Evolutionary conservation across 2,797 vertebrate species (phyloP).

Genomic region (Masticophis lateralis): DNA sequence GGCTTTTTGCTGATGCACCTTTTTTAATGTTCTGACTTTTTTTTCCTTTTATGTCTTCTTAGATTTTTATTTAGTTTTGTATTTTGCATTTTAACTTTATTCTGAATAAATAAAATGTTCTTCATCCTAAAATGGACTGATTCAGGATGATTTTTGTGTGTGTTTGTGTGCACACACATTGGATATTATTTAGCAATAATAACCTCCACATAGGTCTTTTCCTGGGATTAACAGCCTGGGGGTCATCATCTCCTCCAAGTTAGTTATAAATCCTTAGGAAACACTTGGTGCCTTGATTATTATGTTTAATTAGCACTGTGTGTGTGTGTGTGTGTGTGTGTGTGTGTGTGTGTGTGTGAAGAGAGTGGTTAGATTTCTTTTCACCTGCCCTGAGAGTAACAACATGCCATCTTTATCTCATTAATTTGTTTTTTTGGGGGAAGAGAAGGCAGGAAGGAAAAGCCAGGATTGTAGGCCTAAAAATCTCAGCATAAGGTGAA

Average conservation of each 20-base stretch:
- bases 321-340: conserved; percentile 51
- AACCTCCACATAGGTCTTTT: conserved; percentile 70
- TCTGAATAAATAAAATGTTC: neutral
- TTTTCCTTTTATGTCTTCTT: neutral
- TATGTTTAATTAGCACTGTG: conserved; percentile 72
- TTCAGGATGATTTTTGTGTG: neutral
- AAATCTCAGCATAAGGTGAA: conserved; percentile 58
- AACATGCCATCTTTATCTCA: conserved; percentile 56
- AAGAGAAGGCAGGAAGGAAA: conserved; percentile 51
- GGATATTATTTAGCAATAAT: conserved; percentile 68
- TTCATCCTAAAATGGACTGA: neutral
- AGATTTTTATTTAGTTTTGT: neutral
- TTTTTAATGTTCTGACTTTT: neutral
- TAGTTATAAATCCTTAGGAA: conserved; percentile 77
- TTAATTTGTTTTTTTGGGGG: conserved; percentile 56
- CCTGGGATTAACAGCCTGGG: conserved; percentile 77
- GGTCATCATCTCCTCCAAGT: conserved; percentile 74
- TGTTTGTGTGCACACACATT: conserved; percentile 29
- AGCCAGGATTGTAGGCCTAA: conserved; percentile 47
- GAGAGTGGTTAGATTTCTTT: conserved; percentile 64
- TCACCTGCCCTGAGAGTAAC: conserved; percentile 62
- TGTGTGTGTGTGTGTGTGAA: conserved; percentile 31
- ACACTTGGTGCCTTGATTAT: conserved; percentile 71
- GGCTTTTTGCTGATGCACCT: neutral
- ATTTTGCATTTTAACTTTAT: neutral